Evolutionary conservation across 2,797 vertebrate species (phyloP).

Genomic region (Alca torda): DNA sequence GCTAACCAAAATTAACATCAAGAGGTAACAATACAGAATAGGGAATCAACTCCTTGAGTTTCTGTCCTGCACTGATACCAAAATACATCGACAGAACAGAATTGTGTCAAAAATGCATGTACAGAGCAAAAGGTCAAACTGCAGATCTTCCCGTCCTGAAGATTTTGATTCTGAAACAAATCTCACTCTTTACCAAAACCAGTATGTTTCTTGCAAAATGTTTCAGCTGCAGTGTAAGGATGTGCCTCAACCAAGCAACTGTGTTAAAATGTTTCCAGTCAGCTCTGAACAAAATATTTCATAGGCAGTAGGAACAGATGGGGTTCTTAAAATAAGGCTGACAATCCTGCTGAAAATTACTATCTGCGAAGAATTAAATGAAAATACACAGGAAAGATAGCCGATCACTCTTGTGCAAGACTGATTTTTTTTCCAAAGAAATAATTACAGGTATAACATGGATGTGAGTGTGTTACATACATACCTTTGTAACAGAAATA

Average conservation of each 20-base stretch:
- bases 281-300: background rate
- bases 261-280: background rate
- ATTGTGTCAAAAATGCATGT: background rate
- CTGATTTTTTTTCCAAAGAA: background rate
- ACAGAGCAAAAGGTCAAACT: background rate
- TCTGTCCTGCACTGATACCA: background rate
- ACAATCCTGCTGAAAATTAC: background rate
- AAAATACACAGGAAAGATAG: background rate
- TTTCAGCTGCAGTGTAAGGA: background rate
- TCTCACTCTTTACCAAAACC: background rate
- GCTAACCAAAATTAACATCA: background rate
- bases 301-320: background rate
- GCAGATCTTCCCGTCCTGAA: background rate
- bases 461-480: conserved; percentile 62
- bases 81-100: background rate
- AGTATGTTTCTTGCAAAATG: background rate
- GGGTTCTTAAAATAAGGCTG: background rate
- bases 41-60: background rate
- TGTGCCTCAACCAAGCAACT: background rate
- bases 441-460: background rate
- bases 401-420: background rate
- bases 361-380: background rate
- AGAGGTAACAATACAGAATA: background rate
- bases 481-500: conserved; percentile 84
- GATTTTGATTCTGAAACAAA: background rate